Base-by-base conservation (phyloP, 2,888 invertebrate genomes). In the Latrodectus hesperus region DNA sequence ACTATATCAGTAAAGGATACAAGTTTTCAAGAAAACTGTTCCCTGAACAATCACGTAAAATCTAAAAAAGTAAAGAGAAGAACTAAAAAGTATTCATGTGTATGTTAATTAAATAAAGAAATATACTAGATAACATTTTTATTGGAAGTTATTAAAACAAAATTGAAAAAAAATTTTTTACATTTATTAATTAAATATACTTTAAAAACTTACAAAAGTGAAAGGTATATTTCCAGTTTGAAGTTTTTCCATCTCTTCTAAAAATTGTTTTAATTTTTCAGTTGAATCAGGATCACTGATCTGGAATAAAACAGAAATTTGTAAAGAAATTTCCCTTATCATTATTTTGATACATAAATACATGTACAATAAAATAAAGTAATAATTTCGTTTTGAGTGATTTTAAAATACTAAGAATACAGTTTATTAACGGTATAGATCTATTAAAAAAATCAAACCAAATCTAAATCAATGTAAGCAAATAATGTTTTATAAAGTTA, bases 11-110 rank as follows among this genome's bases (percentile, higher is more conserved):
- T 51, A 90, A 92, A 92, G 92, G 93, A 90, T 94, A 93, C 0
- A 96, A 96, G 93, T 98, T 99, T 93, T 98, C 97, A 26, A 99
- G 93, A 92, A 95, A 96, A 91, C 96, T 95, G 92, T 98, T 97
- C 0, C 98, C 98, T 78, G 96, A 96, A 5, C 96, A 95, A 92
- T 98, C 98, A 91, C 96, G 95, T 11, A 98, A 93, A 88, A 95
- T 93, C 93, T 93, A 90, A 73, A 88, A 71, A 83, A 72, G 6
- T 6, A 78, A 52, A 12, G 74, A 78, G 26, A 70, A 74, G 38
- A 73, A 72, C 3, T 11, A 9, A 65, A 38, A 17, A 49, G 22
- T n/a, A 77, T 67, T 12, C 1, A 17, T 12, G 9, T 60, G 12
- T 11, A 64, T 14, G 52, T 10, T 17, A 73, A 16, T 38, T 38